phyloP scores from a whole-genome alignment of 1,140 invertebrate genomes.

The Bombus confusus region DNA sequence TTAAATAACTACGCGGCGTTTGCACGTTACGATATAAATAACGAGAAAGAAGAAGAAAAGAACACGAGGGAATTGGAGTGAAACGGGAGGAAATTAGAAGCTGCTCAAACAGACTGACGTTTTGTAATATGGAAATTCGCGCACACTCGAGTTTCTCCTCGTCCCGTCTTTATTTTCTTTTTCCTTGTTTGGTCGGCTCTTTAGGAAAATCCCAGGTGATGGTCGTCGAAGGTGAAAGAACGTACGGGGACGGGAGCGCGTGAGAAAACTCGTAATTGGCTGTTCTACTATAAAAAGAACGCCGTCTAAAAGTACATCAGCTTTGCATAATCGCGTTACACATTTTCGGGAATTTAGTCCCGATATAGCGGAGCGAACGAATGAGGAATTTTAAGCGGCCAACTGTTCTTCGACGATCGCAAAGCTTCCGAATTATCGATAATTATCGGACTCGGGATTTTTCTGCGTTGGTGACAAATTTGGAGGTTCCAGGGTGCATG shows the following conservation, averaged over 20 bases:
- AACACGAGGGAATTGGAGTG: background rate
- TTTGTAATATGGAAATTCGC: background rate
- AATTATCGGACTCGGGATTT: background rate
- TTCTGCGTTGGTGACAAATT: background rate
- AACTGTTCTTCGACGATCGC: slow-evolving; percentile 1
- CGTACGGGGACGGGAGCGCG: background rate
- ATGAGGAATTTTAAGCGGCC: background rate
- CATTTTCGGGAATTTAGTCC: background rate
- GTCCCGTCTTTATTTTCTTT: background rate
- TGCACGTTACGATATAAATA: background rate
- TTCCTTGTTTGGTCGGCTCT: background rate
- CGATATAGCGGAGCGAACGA: background rate
- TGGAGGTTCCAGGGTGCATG: rapidly evolving
- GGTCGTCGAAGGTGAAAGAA: slow-evolving; percentile 33
- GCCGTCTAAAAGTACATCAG: background rate
- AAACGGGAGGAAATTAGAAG: background rate
- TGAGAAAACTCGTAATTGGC: background rate
- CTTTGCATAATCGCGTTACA: background rate
- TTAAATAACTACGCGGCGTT: background rate
- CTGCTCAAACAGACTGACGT: background rate
- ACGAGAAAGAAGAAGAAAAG: background rate
- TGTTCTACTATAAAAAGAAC: background rate
- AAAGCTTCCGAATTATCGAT: background rate
- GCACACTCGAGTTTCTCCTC: background rate
- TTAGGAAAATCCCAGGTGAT: slow-evolving; percentile 18